A percentile compares a stretch with the other conserved stretches of the same genome.
phyloP scores from a whole-genome alignment of 2,113 vertebrate species.

The human region GRCh38 chr2:145561001-145561500 shows the following conservation, averaged over 20 bases:
- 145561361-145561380: background rate
- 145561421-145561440: background rate
- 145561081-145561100: background rate
- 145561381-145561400: background rate
- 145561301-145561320: background rate
- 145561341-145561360: background rate
- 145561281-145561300: background rate
- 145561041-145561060: background rate
- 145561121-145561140: background rate
- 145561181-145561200: background rate
- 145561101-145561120: background rate
- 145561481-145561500: background rate
- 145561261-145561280: background rate
- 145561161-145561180: background rate
- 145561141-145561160: background rate
- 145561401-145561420: background rate
- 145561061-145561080: constrained; percentile 2
- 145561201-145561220: background rate
- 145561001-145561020: background rate
- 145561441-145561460: background rate
- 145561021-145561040: constrained; percentile 13
- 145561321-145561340: background rate
- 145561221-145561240: background rate
- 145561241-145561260: background rate
- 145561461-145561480: constrained; percentile 9